These are phyloP conservation scores for Sebastes goodei DNA, from an alignment of 2,797 vertebrate species.

Conservation along the genomic window DNA sequence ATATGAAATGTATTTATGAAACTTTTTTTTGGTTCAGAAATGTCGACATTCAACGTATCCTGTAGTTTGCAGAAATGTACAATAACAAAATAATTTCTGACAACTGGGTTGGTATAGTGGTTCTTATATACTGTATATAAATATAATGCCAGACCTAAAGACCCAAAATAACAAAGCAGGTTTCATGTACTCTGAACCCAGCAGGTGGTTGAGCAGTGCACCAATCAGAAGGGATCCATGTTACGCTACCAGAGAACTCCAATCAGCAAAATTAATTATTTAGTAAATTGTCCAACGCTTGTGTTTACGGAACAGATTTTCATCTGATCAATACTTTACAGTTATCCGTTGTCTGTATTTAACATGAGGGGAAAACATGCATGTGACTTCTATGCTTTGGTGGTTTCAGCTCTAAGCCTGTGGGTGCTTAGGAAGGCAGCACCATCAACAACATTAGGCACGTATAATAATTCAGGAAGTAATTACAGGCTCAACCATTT, in stretches of 20 bases:
- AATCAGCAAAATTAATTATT: conserved; percentile 55
- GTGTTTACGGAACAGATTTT: conserved; percentile 50
- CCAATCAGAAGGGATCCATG: too few relatives aligned
- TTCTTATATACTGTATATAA: too few relatives aligned
- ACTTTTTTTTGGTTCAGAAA: too few relatives aligned
- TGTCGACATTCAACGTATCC: too few relatives aligned
- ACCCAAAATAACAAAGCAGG: background rate
- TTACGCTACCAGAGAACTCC: conserved; percentile 14
- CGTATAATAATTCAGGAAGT: conserved; percentile 59
- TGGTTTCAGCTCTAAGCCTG: background rate
- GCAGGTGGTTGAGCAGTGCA: background rate
- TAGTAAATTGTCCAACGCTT: conserved; percentile 52
- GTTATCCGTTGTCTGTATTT: conserved; percentile 55
- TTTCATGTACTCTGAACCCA: background rate
- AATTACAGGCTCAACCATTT: conserved; percentile 60
- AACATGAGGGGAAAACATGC: background rate
- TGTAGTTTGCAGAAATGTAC: too few relatives aligned
- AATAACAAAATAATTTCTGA: too few relatives aligned
- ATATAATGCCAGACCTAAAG: too few relatives aligned
- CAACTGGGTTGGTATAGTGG: too few relatives aligned
- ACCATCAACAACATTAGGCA: conserved; percentile 48
- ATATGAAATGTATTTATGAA: too few relatives aligned
- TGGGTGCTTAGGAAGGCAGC: conserved; percentile 24
- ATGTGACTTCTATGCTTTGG: background rate
- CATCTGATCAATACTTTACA: conserved; percentile 54